phyloP scores from a whole-genome alignment of 2,113 vertebrate species.

The Syrmaticus mikado region DNA sequence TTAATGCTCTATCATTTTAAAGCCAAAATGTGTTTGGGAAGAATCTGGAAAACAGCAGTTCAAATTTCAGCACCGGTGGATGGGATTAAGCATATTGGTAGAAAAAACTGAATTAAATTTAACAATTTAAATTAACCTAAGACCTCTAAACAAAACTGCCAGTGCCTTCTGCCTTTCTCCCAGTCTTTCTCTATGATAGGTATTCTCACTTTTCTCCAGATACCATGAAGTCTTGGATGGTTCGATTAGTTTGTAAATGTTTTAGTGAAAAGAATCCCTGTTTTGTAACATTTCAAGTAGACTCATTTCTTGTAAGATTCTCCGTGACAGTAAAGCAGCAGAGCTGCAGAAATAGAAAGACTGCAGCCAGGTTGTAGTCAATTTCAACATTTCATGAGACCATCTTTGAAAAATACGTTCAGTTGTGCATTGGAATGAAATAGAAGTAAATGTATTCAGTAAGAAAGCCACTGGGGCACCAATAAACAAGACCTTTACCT shows the following conservation, averaged over 20 bases:
- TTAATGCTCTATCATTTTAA: background rate
- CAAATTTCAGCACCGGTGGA: no score
- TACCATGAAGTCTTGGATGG: background rate
- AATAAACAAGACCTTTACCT: background rate
- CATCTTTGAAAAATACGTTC: background rate
- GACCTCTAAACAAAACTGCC: background rate
- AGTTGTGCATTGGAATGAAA: background rate
- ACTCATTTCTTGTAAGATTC: background rate
- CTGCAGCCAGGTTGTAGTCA: accelerated
- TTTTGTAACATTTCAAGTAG: background rate
- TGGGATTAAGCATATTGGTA: background rate
- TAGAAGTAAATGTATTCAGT: background rate
- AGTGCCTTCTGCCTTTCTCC: background rate
- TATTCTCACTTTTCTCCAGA: background rate
- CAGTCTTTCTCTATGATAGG: background rate
- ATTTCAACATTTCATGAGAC: background rate
- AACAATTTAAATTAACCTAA: background rate
- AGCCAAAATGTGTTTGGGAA: background rate
- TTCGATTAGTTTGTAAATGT: background rate
- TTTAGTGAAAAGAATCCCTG: background rate
- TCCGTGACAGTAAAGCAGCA: background rate
- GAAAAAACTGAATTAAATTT: background rate
- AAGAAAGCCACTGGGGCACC: background rate
- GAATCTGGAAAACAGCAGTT: background rate
- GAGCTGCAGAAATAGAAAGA: background rate